Percentiles rank a stretch among this genome's conserved stretches.
Evolutionary conservation across 1,140 invertebrate genomes (phyloP).

Genomic region (Periplaneta americana): DNA sequence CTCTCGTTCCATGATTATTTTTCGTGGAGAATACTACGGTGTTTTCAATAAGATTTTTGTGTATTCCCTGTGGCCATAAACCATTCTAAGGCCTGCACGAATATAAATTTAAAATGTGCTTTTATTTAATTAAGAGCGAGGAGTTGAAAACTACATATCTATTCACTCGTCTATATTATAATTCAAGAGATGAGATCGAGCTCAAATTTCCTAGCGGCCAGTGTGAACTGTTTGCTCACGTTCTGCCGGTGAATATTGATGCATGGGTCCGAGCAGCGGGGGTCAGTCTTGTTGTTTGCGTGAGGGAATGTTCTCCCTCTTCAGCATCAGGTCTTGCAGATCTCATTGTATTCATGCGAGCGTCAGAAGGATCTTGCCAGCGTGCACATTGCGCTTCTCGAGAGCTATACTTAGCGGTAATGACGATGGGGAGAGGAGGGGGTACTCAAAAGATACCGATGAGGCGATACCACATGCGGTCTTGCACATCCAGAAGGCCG

Average conservation of each 20-base stretch:
- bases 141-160: neutral
- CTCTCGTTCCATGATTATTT: no score
- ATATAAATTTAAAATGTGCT: neutral
- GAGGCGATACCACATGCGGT: neutral
- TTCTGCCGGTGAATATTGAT: neutral
- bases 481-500: neutral
- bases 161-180: no score
- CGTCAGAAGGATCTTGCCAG: neutral
- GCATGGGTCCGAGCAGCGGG: neutral
- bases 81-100: neutral
- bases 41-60: neutral
- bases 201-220: neutral
- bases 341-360: neutral
- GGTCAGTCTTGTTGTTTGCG: neutral
- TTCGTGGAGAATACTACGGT: neutral
- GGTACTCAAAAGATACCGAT: neutral
- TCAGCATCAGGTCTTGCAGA: neutral
- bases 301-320: neutral
- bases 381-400: no score
- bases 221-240: neutral
- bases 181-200: neutral
- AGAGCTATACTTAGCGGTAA: neutral
- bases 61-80: neutral
- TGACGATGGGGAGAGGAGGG: neutral
- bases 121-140: neutral